Evolutionary conservation across 2,113 vertebrate species (phyloP).

Genomic region (Prionailurus bengalensis): DNA sequence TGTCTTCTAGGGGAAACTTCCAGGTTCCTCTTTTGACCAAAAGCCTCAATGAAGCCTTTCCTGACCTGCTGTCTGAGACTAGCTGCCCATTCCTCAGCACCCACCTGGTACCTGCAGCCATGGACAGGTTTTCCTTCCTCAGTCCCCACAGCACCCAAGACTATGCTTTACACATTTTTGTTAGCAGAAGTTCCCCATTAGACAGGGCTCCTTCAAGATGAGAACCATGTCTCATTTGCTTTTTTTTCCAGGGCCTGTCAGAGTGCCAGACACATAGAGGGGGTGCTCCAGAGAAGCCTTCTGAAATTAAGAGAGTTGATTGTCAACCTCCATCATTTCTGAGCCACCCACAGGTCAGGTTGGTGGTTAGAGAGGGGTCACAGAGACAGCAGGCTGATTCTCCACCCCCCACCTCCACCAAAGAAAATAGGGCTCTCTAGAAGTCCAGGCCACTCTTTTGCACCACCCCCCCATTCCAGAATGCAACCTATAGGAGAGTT

Average conservation of each 20-base stretch:
- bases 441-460: background rate
- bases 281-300: background rate
- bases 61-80: background rate
- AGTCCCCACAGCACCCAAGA: fast-evolving
- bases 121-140: background rate
- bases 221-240: background rate
- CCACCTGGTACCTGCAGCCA: too few relatives aligned
- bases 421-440: background rate
- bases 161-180: background rate
- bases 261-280: background rate
- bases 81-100: background rate
- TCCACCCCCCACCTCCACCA: fast-evolving
- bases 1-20: fast-evolving
- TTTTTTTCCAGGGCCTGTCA: background rate
- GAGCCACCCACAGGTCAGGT: background rate
- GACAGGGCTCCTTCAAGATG: background rate
- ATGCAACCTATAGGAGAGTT: background rate
- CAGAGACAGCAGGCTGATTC: too few relatives aligned
- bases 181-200: too few relatives aligned
- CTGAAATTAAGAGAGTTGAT: fast-evolving
- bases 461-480: background rate
- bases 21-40: background rate
- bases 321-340: background rate
- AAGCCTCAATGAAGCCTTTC: background rate
- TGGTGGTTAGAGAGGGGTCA: background rate